Conservation (phyloP, 2,888 invertebrate species). For the Oligia latruncula region DNA sequence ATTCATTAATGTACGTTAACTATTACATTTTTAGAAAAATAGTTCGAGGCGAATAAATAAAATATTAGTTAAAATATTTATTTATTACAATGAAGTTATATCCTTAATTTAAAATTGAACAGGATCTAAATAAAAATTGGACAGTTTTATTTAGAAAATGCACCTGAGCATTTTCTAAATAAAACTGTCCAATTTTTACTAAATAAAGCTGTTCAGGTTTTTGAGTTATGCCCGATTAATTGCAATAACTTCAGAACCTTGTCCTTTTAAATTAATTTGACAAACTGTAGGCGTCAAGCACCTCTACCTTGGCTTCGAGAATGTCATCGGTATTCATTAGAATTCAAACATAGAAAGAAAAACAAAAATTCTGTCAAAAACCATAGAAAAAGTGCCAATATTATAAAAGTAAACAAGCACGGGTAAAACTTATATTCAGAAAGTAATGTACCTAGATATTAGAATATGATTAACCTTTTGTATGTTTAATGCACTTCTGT, state of each 20-base stretch:
- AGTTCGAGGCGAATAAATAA: slow-evolving; percentile 8
- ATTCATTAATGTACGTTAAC: slow-evolving; percentile 48
- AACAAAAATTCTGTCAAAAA: not conserved
- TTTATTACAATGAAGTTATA: slow-evolving; percentile 7
- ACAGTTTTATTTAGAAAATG: not conserved
- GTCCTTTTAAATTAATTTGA: slow-evolving; percentile 4
- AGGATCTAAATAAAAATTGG: not conserved
- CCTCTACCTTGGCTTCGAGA: slow-evolving; percentile 29
- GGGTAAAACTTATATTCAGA: slow-evolving; percentile 1
- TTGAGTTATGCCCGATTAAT: not conserved
- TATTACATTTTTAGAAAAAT: slow-evolving; percentile 22
- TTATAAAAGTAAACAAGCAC: not conserved
- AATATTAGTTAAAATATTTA: slow-evolving; percentile 31
- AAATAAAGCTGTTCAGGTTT: slow-evolving; percentile 12
- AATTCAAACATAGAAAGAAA: not conserved
- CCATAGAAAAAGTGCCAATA: not conserved
- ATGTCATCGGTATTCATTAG: slow-evolving; percentile 10
- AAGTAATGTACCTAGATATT: slow-evolving; percentile 13
- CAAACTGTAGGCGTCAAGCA: slow-evolving; percentile 25
- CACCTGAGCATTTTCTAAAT: too few relatives aligned
- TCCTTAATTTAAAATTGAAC: not conserved
- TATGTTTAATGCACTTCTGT: slow-evolving; percentile 4
- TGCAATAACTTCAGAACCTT: not conserved
- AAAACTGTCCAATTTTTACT: too few relatives aligned
- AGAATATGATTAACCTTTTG: slow-evolving; percentile 1